A percentile compares a stretch with the other conserved stretches of the same genome.
Conservation (phyloP, 2,888 invertebrate genomes). For the Dasysyrphus tricinctus region DNA sequence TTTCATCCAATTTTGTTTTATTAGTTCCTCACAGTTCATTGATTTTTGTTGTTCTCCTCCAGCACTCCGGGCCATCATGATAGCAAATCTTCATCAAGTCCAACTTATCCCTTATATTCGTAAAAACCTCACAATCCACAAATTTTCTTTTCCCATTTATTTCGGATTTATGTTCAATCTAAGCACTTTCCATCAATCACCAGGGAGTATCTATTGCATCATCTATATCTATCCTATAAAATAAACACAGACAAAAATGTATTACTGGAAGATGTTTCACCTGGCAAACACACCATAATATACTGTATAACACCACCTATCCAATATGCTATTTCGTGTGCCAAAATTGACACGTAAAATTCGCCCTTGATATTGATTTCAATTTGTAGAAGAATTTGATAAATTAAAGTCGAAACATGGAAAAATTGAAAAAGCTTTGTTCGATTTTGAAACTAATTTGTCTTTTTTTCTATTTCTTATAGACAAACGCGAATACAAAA, state of each 20-base stretch:
- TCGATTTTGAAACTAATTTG: conserved; percentile 17
- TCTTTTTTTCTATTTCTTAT: neutral
- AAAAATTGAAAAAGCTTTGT: conserved; percentile 26
- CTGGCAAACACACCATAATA: conserved; percentile 4
- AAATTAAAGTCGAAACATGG: neutral
- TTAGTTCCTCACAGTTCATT: conserved; percentile 10
- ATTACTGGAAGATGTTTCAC: conserved; percentile 15
- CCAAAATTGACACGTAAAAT: conserved; percentile 33
- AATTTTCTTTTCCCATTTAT: conserved; percentile 15
- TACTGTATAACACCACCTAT: neutral
- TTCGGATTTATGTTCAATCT: conserved; percentile 17
- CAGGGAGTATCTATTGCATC: neutral
- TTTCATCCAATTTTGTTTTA: conserved; percentile 8
- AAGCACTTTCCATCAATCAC: conserved; percentile 40
- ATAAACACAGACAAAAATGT: neutral
- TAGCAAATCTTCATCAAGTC: conserved; percentile 23
- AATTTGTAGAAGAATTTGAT: conserved; percentile 16
- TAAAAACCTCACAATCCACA: conserved; percentile 9
- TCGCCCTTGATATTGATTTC: conserved; percentile 40
- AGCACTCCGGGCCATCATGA: neutral
- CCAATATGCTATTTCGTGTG: neutral
- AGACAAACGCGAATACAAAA: neutral
- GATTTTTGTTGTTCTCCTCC: neutral
- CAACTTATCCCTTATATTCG: neutral
- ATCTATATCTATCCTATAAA: neutral